phyloP scores from a whole-genome alignment of 2,113 vertebrate genomes.

The Chelonoidis abingdonii region DNA sequence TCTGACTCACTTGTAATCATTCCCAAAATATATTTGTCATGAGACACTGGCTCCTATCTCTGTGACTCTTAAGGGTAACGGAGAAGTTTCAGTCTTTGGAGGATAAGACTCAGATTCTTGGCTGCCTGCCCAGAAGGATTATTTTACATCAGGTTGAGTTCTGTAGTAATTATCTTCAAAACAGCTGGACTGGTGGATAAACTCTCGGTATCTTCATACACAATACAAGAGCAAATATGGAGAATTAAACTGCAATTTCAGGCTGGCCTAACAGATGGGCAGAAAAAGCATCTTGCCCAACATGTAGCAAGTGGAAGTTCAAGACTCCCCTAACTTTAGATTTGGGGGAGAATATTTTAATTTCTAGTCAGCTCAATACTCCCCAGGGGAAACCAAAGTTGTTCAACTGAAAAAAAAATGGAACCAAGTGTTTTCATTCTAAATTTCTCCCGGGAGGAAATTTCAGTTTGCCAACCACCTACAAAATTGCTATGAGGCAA shows the following conservation, averaged over 20 bases:
- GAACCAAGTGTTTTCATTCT: slow-evolving; percentile 46
- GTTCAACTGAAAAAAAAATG: not conserved
- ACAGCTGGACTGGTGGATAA: slow-evolving; percentile 85
- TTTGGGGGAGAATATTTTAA: slow-evolving; percentile 18
- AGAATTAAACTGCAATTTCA: slow-evolving; percentile 79
- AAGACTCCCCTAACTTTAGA: not conserved
- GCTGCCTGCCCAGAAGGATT: slow-evolving; percentile 80
- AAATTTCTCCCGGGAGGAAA: fast-evolving
- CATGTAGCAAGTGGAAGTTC: not conserved
- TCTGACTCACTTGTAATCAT: not conserved
- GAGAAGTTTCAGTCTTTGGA: slow-evolving; percentile 74
- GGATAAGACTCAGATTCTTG: slow-evolving; percentile 74
- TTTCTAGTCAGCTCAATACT: slow-evolving; percentile 38
- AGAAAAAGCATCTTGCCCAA: not conserved
- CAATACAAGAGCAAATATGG: slow-evolving; percentile 73
- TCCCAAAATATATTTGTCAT: slow-evolving; percentile 57
- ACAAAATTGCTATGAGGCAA: not conserved
- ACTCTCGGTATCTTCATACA: slow-evolving; percentile 75
- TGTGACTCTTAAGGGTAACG: slow-evolving; percentile 70
- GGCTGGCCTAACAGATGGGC: slow-evolving; percentile 50
- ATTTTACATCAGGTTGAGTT: slow-evolving; percentile 83
- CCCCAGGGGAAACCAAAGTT: not conserved
- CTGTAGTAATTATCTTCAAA: slow-evolving; percentile 84
- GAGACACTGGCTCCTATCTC: slow-evolving; percentile 48
- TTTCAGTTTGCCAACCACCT: not conserved